Percentiles rank a stretch among this genome's conserved stretches.
Evolutionary conservation across 2,797 vertebrate genomes (phyloP).

Genomic region (Paratrypauchen microcephalus): DNA sequence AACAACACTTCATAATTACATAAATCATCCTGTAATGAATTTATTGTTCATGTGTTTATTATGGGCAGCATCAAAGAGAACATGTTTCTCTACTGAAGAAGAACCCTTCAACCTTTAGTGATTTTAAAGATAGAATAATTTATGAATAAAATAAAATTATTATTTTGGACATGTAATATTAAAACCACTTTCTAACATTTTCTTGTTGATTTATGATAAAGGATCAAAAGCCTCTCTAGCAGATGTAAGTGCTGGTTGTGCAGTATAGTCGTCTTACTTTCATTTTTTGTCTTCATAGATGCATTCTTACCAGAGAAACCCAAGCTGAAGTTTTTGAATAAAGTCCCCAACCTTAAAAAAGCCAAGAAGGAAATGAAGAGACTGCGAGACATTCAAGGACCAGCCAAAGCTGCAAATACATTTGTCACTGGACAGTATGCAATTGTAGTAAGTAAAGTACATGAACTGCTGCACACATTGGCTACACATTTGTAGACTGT

Average conservation of each 20-base stretch:
- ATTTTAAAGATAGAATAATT: not conserved
- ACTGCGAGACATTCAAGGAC: conserved; percentile 88
- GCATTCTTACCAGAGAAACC: conserved; percentile 80
- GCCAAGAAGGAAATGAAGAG: conserved; percentile 80
- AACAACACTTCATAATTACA: conserved; percentile 30
- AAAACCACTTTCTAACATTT: no score
- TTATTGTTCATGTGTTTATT: not conserved
- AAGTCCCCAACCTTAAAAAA: conserved; percentile 84
- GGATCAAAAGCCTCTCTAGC: not conserved
- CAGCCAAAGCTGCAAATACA: conserved; percentile 64
- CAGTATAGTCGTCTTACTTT: not conserved
- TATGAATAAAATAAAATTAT: not conserved
- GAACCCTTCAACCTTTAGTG: not conserved
- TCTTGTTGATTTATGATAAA: not conserved
- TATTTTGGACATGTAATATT: no score
- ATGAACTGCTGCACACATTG: not conserved
- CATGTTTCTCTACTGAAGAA: not conserved
- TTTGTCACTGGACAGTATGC: conserved; percentile 87
- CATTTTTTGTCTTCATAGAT: conserved; percentile 52
- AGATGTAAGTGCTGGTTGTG: conserved; percentile 2
- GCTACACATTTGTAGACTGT: not conserved
- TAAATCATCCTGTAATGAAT: not conserved
- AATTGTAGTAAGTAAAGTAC: conserved; percentile 83
- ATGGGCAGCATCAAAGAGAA: not conserved
- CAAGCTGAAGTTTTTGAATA: conserved; percentile 88